Percentiles rank a stretch among this genome's conserved stretches.
Conservation (phyloP, 2,113 vertebrate species). For the Lates calcarifer region DNA sequence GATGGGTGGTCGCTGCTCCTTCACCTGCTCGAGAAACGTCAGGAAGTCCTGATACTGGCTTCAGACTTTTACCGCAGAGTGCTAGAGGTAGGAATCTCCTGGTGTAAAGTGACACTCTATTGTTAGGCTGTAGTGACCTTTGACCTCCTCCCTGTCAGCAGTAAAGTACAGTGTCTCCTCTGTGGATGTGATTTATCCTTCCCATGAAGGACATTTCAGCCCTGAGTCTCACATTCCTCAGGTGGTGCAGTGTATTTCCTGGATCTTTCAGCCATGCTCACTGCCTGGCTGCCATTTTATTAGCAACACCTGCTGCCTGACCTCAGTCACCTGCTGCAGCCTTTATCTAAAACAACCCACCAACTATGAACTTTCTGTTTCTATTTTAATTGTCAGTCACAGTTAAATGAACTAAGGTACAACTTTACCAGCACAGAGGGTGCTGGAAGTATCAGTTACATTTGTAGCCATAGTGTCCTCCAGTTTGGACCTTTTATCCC, state of each 20-base stretch:
- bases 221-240: conserved; percentile 5
- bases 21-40: conserved; percentile 85
- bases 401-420: neutral
- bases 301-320: conserved; percentile 7
- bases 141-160: conserved; percentile 9
- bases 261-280: neutral
- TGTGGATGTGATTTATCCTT: neutral
- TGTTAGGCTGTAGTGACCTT: neutral
- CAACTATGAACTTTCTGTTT: neutral
- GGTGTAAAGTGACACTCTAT: neutral
- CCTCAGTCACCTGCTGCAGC: no score
- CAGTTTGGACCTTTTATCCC: no score
- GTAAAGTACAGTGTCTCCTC: no score
- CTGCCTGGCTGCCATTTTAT: neutral
- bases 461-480: no score
- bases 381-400: conserved; percentile 11
- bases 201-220: neutral
- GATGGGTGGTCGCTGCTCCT: conserved; percentile 91
- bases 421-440: neutral
- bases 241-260: neutral
- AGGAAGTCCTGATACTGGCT: conserved; percentile 86
- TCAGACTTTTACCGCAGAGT: conserved; percentile 88
- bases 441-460: no score
- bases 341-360: conserved; percentile 11
- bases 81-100: conserved; percentile 85